phyloP scores from a whole-genome alignment of 2,797 vertebrate genomes.

The Ispidina lecontei region DNA sequence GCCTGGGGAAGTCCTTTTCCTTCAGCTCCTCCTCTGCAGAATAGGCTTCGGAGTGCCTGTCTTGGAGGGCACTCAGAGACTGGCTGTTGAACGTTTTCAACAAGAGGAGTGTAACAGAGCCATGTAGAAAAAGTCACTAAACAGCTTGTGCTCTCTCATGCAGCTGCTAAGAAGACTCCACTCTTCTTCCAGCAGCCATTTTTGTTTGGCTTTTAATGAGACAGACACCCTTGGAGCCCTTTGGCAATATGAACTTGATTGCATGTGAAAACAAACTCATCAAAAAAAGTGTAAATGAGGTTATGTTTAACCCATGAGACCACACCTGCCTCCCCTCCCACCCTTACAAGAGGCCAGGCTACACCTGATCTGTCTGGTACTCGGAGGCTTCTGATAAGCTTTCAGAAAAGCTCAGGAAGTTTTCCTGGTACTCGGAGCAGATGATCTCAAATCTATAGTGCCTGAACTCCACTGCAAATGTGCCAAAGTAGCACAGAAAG shows the following conservation, averaged over 20 bases:
- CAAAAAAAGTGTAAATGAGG: slow-evolving; percentile 47
- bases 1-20: not conserved
- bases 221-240: not conserved
- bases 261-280: slow-evolving; percentile 38
- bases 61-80: fast-evolving
- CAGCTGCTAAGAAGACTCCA: not conserved
- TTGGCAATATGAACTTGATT: slow-evolving; percentile 1
- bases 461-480: slow-evolving; percentile 90
- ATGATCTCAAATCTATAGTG: slow-evolving; percentile 84
- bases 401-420: slow-evolving; percentile 84
- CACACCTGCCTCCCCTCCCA: slow-evolving; percentile 12
- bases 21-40: not conserved
- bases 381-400: slow-evolving; percentile 80
- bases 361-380: slow-evolving; percentile 84
- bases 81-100: not conserved
- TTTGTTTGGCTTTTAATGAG: not conserved
- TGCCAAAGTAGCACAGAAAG: slow-evolving; percentile 86
- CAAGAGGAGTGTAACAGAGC: not conserved
- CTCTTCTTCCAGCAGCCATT: not conserved
- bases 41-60: not conserved
- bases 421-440: slow-evolving; percentile 84
- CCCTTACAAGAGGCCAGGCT: not conserved
- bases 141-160: not conserved
- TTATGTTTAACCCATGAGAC: slow-evolving; percentile 33
- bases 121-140: not conserved